These are phyloP conservation scores for Lepisosteus oculatus DNA, from an alignment of 2,113 vertebrate species.

Conservation along the genomic window DNA sequence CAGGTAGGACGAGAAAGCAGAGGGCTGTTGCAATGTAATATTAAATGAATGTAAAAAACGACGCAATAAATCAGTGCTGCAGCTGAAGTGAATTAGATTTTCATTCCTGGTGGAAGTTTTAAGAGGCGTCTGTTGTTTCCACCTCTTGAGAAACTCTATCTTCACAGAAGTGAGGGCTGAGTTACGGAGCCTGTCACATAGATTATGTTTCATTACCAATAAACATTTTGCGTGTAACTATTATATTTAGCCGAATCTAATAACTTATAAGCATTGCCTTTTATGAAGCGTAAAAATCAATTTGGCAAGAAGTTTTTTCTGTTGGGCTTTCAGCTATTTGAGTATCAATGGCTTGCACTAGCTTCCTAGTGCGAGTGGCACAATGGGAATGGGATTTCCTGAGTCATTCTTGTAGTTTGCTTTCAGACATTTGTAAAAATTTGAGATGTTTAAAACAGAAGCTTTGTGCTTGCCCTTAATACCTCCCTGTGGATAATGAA, in stretches of 20 bases:
- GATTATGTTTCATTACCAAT: constrained; percentile 64
- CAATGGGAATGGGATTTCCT: not conserved
- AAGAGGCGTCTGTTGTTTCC: constrained; percentile 34
- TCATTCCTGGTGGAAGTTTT: constrained; percentile 47
- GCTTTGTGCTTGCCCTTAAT: not conserved
- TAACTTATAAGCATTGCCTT: constrained; percentile 60
- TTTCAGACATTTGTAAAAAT: constrained; percentile 2
- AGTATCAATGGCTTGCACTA: not conserved
- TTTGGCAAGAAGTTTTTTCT: constrained; percentile 59
- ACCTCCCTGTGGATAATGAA: constrained; percentile 5
- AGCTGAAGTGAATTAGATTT: constrained; percentile 51
- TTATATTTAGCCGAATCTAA: constrained; percentile 66
- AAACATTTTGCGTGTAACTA: constrained; percentile 58
- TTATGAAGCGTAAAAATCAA: constrained; percentile 68
- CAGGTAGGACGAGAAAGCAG: not conserved
- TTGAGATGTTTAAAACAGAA: not conserved
- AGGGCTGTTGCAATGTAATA: not conserved
- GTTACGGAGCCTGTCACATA: constrained; percentile 51
- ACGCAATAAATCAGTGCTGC: constrained; percentile 47
- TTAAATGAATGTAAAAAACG: not conserved
- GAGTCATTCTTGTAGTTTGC: not conserved
- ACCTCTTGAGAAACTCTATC: constrained; percentile 23
- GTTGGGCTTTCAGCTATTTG: constrained; percentile 7
- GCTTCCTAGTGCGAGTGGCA: constrained; percentile 5
- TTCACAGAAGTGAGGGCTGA: constrained; percentile 33